Conservation (phyloP, 2,113 vertebrate genomes). For the Zeus faber region DNA sequence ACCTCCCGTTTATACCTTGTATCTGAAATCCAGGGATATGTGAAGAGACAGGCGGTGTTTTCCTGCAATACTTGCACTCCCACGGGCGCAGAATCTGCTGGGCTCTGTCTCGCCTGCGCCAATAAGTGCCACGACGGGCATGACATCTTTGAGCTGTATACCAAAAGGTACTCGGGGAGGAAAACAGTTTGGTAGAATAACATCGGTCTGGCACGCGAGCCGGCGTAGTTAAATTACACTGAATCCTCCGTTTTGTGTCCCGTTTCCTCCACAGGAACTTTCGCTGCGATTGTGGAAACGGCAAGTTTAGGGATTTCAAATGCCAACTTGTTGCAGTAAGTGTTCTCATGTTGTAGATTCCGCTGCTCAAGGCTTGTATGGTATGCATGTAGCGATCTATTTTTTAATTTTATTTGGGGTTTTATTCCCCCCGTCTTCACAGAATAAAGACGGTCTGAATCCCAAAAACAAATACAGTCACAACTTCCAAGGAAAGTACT, state of each 20-base stretch:
- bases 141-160: slow-evolving; percentile 89
- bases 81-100: slow-evolving; percentile 81
- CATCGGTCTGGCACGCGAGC: no score
- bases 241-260: no score
- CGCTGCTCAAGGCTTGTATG: neutral
- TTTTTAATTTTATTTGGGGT: no score
- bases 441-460: slow-evolving; percentile 86
- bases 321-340: slow-evolving; percentile 89
- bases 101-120: slow-evolving; percentile 90
- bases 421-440: no score
- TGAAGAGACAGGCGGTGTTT: slow-evolving; percentile 91
- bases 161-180: slow-evolving; percentile 91
- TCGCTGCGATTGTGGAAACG: slow-evolving; percentile 94
- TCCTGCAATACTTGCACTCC: slow-evolving; percentile 89
- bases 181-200: no score
- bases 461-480: slow-evolving; percentile 87
- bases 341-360: neutral
- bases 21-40: slow-evolving; percentile 85
- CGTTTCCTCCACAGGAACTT: slow-evolving; percentile 80
- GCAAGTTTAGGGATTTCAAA: slow-evolving; percentile 86
- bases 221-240: no score
- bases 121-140: slow-evolving; percentile 92
- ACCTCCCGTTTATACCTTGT: no score
- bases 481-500: slow-evolving; percentile 92
- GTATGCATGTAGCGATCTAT: neutral